These are phyloP conservation scores for Eremophila alpestris DNA, from an alignment of 2,797 vertebrate species.

Conservation along the genomic window DNA sequence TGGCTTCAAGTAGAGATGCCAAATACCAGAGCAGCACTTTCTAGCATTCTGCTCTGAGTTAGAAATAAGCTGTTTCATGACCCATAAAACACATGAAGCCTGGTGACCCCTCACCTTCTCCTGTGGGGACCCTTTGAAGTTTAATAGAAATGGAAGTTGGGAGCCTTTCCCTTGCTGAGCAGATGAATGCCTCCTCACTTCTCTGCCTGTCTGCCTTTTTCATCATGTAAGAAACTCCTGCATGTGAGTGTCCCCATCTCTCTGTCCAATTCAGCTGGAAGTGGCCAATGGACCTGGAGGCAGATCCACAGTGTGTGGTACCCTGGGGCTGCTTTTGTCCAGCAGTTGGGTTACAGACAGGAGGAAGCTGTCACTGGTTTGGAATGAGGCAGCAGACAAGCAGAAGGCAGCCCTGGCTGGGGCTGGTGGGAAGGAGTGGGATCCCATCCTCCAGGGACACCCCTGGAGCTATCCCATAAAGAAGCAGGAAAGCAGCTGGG, in stretches of 20 bases:
- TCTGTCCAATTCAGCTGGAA: background rate
- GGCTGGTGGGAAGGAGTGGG: background rate
- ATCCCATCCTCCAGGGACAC: background rate
- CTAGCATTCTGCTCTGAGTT: background rate
- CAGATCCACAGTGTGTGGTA: background rate
- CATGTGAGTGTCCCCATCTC: background rate
- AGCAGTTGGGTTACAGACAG: background rate
- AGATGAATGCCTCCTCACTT: background rate
- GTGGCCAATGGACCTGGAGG: background rate
- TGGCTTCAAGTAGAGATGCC: background rate
- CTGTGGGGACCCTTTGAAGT: slow-evolving; percentile 7
- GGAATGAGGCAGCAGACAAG: background rate
- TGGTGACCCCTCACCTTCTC: slow-evolving; percentile 26
- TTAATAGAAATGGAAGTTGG: slow-evolving; percentile 12
- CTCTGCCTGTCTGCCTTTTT: background rate
- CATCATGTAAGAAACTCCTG: background rate
- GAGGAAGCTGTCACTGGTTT: background rate
- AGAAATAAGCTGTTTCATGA: slow-evolving; percentile 12
- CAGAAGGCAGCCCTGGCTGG: background rate
- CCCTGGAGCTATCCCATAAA: background rate
- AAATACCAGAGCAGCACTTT: background rate
- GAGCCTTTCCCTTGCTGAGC: background rate
- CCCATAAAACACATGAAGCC: background rate
- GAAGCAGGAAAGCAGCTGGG: background rate
- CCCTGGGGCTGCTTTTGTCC: background rate